A percentile compares a stretch with the other conserved stretches of the same genome.
Conservation (phyloP, 2,888 invertebrate genomes). For the Callosobruchus maculatus region DNA sequence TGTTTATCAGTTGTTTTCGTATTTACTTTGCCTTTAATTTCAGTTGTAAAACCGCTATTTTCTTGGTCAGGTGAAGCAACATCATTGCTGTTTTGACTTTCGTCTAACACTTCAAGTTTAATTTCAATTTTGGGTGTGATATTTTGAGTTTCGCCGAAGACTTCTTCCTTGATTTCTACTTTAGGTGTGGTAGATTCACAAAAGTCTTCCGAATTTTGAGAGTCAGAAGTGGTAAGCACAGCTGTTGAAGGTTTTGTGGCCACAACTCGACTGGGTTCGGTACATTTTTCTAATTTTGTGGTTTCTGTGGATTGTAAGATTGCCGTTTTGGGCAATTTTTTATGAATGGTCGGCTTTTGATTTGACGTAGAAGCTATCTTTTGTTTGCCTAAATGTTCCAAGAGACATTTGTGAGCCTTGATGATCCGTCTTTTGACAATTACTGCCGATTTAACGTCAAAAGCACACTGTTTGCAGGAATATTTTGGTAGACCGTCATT, state of each 20-base stretch:
- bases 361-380: background rate
- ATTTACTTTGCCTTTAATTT: too few relatives aligned
- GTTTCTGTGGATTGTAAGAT: background rate
- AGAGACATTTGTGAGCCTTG: constrained; percentile 29
- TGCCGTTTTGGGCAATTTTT: background rate
- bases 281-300: background rate
- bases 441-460: constrained; percentile 32
- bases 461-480: constrained; percentile 35
- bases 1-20: too few relatives aligned
- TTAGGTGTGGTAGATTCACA: background rate
- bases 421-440: constrained; percentile 33
- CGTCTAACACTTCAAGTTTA: too few relatives aligned
- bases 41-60: too few relatives aligned
- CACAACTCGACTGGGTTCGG: background rate
- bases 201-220: background rate
- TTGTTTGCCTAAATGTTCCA: constrained; percentile 9
- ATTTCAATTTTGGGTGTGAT: too few relatives aligned
- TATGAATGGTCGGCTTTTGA: background rate
- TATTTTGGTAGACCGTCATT: constrained; percentile 33
- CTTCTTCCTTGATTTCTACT: too few relatives aligned
- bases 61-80: too few relatives aligned
- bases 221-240: too few relatives aligned
- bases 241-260: background rate
- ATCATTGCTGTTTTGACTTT: too few relatives aligned
- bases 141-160: too few relatives aligned